Percentiles rank a stretch among this genome's conserved stretches.
These are phyloP conservation scores for Drosophila sp. DNA, from an alignment of 1,140 invertebrate genomes.

Conservation along the genomic window DNA sequence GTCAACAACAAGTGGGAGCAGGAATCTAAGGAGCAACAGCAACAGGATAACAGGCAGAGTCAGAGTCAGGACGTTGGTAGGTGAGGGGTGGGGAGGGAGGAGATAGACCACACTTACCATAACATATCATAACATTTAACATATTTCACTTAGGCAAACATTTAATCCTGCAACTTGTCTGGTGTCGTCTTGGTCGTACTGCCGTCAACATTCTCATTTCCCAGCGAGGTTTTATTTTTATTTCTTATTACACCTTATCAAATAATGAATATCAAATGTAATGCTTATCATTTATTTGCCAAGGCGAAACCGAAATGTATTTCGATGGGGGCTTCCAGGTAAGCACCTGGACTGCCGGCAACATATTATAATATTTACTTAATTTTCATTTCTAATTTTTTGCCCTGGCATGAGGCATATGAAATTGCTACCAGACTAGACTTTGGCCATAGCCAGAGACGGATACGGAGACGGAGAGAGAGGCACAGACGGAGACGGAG, in stretches of 20 bases:
- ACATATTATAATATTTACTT: slow-evolving; percentile 84
- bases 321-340: slow-evolving; percentile 18
- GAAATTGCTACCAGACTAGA: slow-evolving; percentile 60
- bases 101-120: slow-evolving; percentile 61
- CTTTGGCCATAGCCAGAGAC: slow-evolving; percentile 60
- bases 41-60: slow-evolving; percentile 13
- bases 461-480: neutral
- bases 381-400: slow-evolving; percentile 83
- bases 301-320: slow-evolving; percentile 61
- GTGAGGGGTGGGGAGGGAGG: neutral
- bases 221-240: slow-evolving; percentile 78
- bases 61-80: neutral
- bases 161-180: slow-evolving; percentile 71
- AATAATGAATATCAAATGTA: slow-evolving; percentile 85
- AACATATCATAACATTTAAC: slow-evolving; percentile 78
- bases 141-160: slow-evolving; percentile 81
- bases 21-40: slow-evolving; percentile 17
- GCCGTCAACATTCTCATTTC: slow-evolving; percentile 73
- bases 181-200: slow-evolving; percentile 15
- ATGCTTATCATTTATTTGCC: slow-evolving; percentile 85
- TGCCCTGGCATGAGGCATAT: slow-evolving; percentile 58
- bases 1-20: slow-evolving; percentile 32
- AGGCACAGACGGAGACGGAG: slow-evolving; percentile 4
- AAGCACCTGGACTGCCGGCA: slow-evolving; percentile 36
- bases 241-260: slow-evolving; percentile 81